Conservation (phyloP, 2,113 vertebrate genomes). For the Cyanocitta stelleri region DNA sequence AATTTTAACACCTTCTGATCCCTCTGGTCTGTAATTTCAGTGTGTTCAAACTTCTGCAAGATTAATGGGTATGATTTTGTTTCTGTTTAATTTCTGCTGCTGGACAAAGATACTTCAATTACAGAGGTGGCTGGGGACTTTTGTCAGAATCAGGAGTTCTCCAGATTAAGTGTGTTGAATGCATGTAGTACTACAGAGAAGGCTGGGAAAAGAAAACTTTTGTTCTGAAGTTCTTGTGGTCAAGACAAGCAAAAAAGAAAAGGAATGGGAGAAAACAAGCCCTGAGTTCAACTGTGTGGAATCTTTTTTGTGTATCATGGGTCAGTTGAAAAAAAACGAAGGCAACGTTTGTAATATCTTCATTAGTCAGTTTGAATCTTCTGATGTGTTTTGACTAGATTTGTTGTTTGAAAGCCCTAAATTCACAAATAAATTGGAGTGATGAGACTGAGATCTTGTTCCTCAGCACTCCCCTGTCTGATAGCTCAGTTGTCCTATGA, state of each 20-base stretch:
- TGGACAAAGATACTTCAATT: not conserved
- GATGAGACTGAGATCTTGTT: not conserved
- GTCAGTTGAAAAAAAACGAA: not conserved
- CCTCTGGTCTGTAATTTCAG: not conserved
- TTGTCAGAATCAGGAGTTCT: not conserved
- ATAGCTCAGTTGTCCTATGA: fast-evolving
- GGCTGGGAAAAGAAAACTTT: not conserved
- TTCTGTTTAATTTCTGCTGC: not conserved
- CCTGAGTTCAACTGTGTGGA: not conserved
- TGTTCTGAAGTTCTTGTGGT: not conserved
- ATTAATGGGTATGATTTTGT: not conserved
- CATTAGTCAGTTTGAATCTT: not conserved
- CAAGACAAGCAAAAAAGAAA: not conserved
- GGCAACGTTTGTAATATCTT: not conserved
- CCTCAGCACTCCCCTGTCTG: not conserved
- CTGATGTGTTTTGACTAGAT: not conserved
- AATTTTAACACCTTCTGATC: not conserved
- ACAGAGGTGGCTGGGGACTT: not conserved
- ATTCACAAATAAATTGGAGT: not conserved
- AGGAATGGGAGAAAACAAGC: not conserved
- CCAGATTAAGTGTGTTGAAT: not conserved
- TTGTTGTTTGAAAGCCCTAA: not conserved
- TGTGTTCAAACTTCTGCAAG: not conserved
- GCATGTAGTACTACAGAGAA: not conserved
- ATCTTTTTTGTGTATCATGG: not conserved